These are phyloP conservation scores for Drosophila kikkawai DNA, from an alignment of 1,140 invertebrate species.

Conservation along the genomic window DNA sequence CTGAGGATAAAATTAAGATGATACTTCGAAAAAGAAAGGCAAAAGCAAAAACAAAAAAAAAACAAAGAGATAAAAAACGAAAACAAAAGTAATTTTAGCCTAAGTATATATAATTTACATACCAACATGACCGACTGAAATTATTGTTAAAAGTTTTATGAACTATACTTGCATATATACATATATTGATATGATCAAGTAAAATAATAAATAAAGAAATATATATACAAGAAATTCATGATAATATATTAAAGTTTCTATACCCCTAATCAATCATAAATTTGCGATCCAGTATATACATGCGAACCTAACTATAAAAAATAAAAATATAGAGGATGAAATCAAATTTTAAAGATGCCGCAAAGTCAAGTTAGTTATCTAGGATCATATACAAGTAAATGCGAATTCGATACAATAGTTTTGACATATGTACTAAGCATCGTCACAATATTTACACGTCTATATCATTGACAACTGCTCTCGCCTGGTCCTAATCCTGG, in stretches of 20 bases:
- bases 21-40: conserved; percentile 50
- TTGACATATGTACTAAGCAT: conserved; percentile 31
- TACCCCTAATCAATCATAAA: conserved; percentile 76
- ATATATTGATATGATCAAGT: conserved; percentile 84
- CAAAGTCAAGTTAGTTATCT: conserved; percentile 49
- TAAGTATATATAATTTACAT: conserved; percentile 82
- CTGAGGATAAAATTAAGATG: conserved; percentile 33
- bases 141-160: conserved; percentile 84
- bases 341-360: conserved; percentile 54
- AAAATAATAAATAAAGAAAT: conserved; percentile 67
- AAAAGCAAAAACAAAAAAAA: conserved; percentile 31
- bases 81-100: conserved; percentile 62
- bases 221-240: conserved; percentile 75
- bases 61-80: conserved; percentile 21
- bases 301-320: conserved; percentile 54
- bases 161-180: conserved; percentile 81
- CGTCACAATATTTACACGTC: conserved; percentile 54
- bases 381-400: conserved; percentile 64
- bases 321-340: conserved; percentile 58
- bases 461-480: conserved; percentile 43
- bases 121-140: conserved; percentile 83
- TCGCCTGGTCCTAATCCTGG: conserved; percentile 27
- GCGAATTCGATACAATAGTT: conserved; percentile 58
- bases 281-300: conserved; percentile 71
- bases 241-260: conserved; percentile 78